A percentile compares a stretch with the other conserved stretches of the same genome.
These are phyloP conservation scores for Enteromius trimaculatus DNA, from an alignment of 2,797 vertebrate species.

Conservation along the genomic window DNA sequence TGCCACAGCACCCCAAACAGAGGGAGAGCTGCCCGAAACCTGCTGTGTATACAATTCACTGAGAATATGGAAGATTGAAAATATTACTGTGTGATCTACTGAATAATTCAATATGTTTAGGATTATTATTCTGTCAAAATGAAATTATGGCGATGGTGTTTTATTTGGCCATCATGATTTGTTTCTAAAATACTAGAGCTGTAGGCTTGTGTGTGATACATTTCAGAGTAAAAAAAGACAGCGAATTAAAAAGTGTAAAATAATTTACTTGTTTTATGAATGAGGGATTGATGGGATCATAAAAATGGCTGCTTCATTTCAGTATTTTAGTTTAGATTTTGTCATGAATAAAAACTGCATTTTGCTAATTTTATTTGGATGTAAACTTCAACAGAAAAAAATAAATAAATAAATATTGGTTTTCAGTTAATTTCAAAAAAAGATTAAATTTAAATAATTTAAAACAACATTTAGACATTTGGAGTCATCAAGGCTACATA, in stretches of 20 bases:
- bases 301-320: background rate
- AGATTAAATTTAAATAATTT: background rate
- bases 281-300: background rate
- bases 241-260: background rate
- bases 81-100: background rate
- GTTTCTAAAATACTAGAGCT: background rate
- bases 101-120: background rate
- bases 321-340: background rate
- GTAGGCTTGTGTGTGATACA: background rate
- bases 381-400: background rate
- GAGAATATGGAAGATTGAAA: background rate
- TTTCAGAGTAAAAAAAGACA: background rate
- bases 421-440: no score
- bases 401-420: background rate
- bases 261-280: no score
- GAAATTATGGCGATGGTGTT: no score
- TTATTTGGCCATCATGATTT: background rate
- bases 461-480: background rate
- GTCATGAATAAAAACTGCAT: no score
- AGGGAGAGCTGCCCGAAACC: constrained; percentile 34
- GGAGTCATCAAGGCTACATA: no score
- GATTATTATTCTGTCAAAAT: background rate
- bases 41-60: constrained; percentile 44
- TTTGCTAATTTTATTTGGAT: background rate
- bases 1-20: constrained; percentile 12